phyloP scores from a whole-genome alignment of 1,140 invertebrate species.

The Scaptomyza graminum region DNA sequence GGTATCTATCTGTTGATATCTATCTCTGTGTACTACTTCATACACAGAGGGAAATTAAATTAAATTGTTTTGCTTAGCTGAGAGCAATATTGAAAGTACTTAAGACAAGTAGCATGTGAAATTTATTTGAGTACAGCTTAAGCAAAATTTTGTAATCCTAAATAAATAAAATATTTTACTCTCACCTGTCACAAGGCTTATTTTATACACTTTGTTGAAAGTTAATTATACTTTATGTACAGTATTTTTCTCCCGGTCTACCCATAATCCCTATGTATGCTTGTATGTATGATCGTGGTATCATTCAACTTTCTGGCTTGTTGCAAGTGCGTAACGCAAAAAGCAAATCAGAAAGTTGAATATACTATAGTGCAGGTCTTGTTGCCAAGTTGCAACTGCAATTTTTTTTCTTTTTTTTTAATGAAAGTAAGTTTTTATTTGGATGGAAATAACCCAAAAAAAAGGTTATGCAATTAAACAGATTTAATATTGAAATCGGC shows the following conservation, averaged over 20 bases:
- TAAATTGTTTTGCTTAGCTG: not conserved
- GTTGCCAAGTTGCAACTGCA: slow-evolving; percentile 10
- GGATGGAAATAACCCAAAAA: slow-evolving; percentile 13
- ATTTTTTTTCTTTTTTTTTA: not conserved
- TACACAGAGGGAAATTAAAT: not conserved
- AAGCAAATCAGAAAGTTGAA: slow-evolving; percentile 9
- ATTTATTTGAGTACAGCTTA: too few relatives aligned
- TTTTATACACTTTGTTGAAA: too few relatives aligned
- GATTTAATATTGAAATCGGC: not conserved
- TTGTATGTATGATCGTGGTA: not conserved
- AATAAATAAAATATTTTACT: too few relatives aligned
- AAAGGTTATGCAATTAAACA: not conserved
- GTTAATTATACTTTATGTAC: not conserved
- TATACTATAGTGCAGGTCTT: not conserved
- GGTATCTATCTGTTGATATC: slow-evolving; percentile 9
- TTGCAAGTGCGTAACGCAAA: slow-evolving; percentile 67
- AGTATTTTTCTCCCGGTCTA: not conserved
- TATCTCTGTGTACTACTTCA: not conserved
- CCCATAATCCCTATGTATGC: too few relatives aligned
- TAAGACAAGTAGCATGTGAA: too few relatives aligned
- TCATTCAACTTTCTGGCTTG: slow-evolving; percentile 25
- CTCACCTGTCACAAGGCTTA: too few relatives aligned
- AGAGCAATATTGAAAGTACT: too few relatives aligned
- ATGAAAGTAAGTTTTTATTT: slow-evolving; percentile 46
- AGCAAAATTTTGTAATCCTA: too few relatives aligned